Conservation (phyloP, 2,797 vertebrate species). For the Zonotrichia albicollis region DNA sequence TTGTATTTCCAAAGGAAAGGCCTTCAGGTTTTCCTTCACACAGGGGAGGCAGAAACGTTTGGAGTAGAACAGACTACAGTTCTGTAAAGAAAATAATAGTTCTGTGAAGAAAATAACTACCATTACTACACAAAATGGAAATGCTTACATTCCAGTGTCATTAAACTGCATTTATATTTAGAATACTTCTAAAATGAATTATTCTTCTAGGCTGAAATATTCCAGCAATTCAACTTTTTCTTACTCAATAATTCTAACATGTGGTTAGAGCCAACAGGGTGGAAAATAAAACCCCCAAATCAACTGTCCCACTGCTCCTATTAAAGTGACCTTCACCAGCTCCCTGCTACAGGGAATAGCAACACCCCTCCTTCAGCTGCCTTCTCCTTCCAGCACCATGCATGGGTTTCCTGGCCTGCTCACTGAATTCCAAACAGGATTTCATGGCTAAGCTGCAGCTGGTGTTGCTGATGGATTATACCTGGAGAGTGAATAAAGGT, state of each 20-base stretch:
- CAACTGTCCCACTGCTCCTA: neutral
- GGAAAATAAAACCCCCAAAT: neutral
- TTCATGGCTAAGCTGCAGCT: constrained; percentile 9
- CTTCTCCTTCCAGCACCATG: neutral
- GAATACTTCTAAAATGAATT: neutral
- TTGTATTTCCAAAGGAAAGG: constrained; percentile 87
- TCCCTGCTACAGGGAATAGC: neutral
- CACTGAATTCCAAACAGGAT: constrained; percentile 3
- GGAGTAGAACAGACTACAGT: constrained; percentile 91
- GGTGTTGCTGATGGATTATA: constrained; percentile 21
- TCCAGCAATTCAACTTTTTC: neutral
- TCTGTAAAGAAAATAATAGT: constrained; percentile 80
- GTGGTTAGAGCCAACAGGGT: neutral
- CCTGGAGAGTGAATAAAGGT: neutral
- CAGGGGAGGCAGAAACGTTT: constrained; percentile 88
- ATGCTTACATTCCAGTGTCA: neutral
- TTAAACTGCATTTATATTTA: neutral
- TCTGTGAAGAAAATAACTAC: constrained; percentile 70
- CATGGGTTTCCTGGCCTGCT: neutral
- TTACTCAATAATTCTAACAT: neutral
- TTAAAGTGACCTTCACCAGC: neutral
- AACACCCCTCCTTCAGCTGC: neutral
- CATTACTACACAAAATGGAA: neutral
- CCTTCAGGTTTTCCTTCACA: constrained; percentile 80
- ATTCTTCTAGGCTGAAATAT: neutral